Conservation (phyloP, 2,888 invertebrate species). For the Hemicrepidius hirtus region DNA sequence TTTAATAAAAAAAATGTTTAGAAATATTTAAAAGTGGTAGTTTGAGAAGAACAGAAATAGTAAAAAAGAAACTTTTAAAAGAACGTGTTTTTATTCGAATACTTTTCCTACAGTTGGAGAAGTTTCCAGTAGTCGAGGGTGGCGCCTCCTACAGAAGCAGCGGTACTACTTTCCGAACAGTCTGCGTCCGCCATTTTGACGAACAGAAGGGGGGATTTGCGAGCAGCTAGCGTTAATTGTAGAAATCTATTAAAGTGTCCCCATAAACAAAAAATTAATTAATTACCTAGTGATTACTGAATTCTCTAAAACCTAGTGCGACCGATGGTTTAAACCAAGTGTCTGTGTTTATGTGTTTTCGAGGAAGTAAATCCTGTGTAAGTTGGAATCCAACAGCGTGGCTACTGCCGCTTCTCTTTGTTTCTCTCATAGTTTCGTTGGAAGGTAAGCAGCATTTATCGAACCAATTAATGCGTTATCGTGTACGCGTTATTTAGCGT, state of each 20-base stretch:
- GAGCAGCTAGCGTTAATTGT: constrained; percentile 69
- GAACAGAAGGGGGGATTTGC: constrained; percentile 71
- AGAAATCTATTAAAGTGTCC: constrained; percentile 70
- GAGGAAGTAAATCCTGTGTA: constrained; percentile 66
- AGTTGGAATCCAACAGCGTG: constrained; percentile 71
- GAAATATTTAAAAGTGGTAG: no score
- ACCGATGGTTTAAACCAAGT: constrained; percentile 62
- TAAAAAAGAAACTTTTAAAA: neutral
- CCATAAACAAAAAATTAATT: constrained; percentile 66
- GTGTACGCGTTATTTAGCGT: neutral
- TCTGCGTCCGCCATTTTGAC: constrained; percentile 71
- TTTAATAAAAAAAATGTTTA: no score
- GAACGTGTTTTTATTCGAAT: constrained; percentile 34
- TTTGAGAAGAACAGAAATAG: neutral
- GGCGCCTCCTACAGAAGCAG: constrained; percentile 62
- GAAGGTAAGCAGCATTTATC: constrained; percentile 68
- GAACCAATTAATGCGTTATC: constrained; percentile 1
- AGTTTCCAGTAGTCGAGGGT: constrained; percentile 52
- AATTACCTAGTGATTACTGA: constrained; percentile 63
- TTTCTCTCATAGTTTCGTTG: constrained; percentile 69
- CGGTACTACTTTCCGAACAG: constrained; percentile 63
- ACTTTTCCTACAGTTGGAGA: constrained; percentile 27
- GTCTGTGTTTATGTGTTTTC: constrained; percentile 68
- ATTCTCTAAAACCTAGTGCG: constrained; percentile 60
- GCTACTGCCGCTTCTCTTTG: constrained; percentile 72